Conservation (phyloP, 2,888 invertebrate species). For the Stictocephala bisonia region DNA sequence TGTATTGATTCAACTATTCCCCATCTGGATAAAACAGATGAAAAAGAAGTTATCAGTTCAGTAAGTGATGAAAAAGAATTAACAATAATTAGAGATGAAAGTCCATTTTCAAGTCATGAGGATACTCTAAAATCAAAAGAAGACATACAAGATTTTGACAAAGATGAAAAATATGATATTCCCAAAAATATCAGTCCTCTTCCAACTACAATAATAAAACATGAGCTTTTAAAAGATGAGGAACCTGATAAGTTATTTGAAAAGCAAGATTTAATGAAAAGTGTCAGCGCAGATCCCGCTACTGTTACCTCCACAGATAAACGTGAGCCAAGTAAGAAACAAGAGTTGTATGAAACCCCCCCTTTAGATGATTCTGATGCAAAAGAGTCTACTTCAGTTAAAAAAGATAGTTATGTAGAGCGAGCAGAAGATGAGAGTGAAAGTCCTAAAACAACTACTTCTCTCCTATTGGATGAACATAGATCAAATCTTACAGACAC, state of each 20-base stretch:
- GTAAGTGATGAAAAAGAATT: conserved; percentile 3
- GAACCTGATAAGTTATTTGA: background rate
- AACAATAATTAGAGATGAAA: conserved; percentile 1
- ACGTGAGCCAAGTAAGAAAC: no score
- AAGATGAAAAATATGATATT: conserved; percentile 4
- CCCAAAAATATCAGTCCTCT: conserved; percentile 12
- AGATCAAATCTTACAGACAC: background rate
- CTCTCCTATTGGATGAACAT: conserved; percentile 28
- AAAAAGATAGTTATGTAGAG: no score
- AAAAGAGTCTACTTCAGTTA: no score
- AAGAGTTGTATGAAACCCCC: no score
- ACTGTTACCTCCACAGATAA: no score
- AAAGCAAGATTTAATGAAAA: background rate
- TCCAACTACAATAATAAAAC: conserved; percentile 51
- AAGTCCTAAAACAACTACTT: background rate
- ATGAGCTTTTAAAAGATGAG: conserved; percentile 63
- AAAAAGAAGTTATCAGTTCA: no score
- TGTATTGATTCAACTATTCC: no score
- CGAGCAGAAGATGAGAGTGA: background rate
- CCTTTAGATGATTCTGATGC: no score
- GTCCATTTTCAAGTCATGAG: no score
- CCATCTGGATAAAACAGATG: no score
- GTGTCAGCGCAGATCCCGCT: background rate
- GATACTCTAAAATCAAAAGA: no score
- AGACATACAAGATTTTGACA: no score